Conservation (phyloP, 1,140 invertebrate species). For the Drosophila cardini region DNA sequence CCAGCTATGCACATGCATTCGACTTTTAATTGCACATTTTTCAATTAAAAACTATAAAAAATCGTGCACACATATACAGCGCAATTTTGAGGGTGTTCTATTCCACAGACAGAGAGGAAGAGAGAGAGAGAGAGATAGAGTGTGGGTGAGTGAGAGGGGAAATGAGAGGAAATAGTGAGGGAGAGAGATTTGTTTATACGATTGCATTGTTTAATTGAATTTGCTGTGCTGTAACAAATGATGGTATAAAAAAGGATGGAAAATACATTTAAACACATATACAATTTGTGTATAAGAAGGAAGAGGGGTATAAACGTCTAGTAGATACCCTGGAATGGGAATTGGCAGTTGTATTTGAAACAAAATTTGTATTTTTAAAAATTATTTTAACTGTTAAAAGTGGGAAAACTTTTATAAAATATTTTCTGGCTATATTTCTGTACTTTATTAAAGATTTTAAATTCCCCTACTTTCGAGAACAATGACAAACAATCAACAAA, state of each 20-base stretch:
- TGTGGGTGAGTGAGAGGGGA: no score
- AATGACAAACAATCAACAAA: slow-evolving; percentile 15
- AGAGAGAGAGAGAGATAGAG: slow-evolving; percentile 1
- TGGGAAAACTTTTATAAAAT: no score
- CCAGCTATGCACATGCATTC: slow-evolving; percentile 30
- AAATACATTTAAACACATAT: slow-evolving; percentile 1
- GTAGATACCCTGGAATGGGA: slow-evolving; percentile 1
- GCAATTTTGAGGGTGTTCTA: slow-evolving; percentile 25
- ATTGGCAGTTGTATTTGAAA: no score
- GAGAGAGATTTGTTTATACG: slow-evolving; percentile 70
- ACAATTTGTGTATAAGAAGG: slow-evolving; percentile 2
- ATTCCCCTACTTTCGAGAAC: background rate
- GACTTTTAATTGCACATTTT: slow-evolving; percentile 76
- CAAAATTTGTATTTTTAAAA: no score
- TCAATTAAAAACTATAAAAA: slow-evolving; percentile 71
- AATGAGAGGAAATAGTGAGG: background rate
- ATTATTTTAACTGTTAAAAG: no score
- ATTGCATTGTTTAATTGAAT: slow-evolving; percentile 78
- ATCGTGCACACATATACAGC: slow-evolving; percentile 21
- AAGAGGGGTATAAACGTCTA: background rate
- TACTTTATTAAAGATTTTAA: background rate
- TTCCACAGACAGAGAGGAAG: background rate
- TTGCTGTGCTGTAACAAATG: slow-evolving; percentile 63
- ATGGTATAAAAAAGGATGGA: slow-evolving; percentile 26
- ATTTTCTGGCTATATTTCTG: no score